Evolutionary conservation across 1,140 invertebrate genomes (phyloP).

Genomic region (Dolichoris vasculosae): DNA sequence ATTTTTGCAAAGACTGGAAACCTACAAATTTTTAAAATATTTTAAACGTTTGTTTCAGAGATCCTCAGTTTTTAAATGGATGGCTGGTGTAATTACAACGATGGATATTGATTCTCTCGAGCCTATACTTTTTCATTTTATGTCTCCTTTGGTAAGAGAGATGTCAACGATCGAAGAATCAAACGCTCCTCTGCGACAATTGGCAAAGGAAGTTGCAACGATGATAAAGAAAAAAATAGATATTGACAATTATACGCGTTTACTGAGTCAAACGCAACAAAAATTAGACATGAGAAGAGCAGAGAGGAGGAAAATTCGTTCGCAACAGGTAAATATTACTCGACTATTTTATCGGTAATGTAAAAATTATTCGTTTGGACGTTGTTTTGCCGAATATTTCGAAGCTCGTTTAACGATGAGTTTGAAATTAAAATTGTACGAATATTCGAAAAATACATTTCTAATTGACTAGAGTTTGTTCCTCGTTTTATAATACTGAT

Average conservation of each 20-base stretch:
- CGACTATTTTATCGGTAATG: slow-evolving; percentile 10
- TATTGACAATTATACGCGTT: slow-evolving; percentile 78
- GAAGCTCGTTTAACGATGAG: neutral
- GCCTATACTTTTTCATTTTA: slow-evolving; percentile 75
- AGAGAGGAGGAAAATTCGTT: slow-evolving; percentile 79
- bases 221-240: slow-evolving; percentile 81
- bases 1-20: neutral
- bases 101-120: slow-evolving; percentile 76
- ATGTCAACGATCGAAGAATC: slow-evolving; percentile 77
- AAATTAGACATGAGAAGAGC: slow-evolving; percentile 78
- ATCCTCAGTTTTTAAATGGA: slow-evolving; percentile 81
- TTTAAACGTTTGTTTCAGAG: slow-evolving; percentile 72
- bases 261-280: slow-evolving; percentile 77
- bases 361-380: neutral
- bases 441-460: too few species aligned
- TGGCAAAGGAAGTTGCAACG: slow-evolving; percentile 80
- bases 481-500: too few species aligned
- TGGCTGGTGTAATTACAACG: slow-evolving; percentile 79
- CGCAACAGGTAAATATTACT: slow-evolving; percentile 70
- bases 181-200: slow-evolving; percentile 75
- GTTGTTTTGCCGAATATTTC: neutral
- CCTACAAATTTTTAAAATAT: neutral
- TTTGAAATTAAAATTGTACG: too few species aligned
- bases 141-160: slow-evolving; percentile 82
- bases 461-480: too few species aligned